A percentile compares a stretch with the other conserved stretches of the same genome.
These are phyloP conservation scores for Corythaixoides concolor DNA, from an alignment of 2,113 vertebrate genomes.

Conservation along the genomic window DNA sequence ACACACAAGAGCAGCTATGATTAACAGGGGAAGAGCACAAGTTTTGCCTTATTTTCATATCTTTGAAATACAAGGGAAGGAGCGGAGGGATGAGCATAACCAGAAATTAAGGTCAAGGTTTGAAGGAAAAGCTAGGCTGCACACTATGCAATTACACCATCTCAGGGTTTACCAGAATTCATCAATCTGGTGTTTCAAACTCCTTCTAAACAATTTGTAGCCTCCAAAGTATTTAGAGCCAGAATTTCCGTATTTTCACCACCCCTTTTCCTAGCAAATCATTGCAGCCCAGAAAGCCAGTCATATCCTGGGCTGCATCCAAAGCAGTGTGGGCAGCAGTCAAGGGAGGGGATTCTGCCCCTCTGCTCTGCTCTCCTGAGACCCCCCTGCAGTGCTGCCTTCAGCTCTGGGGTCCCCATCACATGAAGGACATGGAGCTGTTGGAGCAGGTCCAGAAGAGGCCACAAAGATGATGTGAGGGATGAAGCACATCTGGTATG, in stretches of 20 bases:
- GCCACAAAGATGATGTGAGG: too few relatives aligned
- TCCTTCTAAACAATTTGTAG: not conserved
- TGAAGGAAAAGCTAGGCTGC: not conserved
- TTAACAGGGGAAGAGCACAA: not conserved
- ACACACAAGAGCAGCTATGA: accelerated
- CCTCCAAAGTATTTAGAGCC: not conserved
- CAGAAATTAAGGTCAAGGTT: not conserved
- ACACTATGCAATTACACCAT: not conserved
- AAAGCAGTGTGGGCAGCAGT: too few relatives aligned
- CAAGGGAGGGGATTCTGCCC: too few relatives aligned
- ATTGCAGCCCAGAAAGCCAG: too few relatives aligned
- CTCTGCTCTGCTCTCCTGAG: too few relatives aligned
- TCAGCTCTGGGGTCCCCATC: too few relatives aligned
- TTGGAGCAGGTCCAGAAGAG: too few relatives aligned
- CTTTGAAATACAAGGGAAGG: not conserved
- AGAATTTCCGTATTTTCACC: not conserved
- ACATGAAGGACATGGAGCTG: too few relatives aligned
- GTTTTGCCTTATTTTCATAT: not conserved
- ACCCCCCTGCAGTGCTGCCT: too few relatives aligned
- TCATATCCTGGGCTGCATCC: too few relatives aligned
- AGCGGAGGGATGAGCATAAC: not conserved
- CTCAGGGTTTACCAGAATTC: not conserved
- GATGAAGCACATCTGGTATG: too few relatives aligned
- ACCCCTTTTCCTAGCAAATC: not conserved
- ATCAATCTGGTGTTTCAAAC: not conserved